phyloP scores from a whole-genome alignment of 2,113 vertebrate species.

The Steatornis caripensis region DNA sequence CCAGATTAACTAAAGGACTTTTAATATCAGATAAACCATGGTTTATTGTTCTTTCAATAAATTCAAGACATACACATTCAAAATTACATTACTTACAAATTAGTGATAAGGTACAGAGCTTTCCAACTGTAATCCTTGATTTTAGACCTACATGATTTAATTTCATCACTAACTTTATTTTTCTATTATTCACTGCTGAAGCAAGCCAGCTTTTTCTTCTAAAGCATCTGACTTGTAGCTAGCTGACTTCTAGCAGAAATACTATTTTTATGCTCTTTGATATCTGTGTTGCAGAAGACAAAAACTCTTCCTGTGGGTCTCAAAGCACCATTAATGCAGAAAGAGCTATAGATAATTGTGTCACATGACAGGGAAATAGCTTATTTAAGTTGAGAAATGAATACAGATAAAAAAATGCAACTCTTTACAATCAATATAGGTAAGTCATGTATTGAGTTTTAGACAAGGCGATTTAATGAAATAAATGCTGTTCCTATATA shows the following conservation, averaged over 20 bases:
- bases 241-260: not conserved
- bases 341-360: not conserved
- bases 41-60: not conserved
- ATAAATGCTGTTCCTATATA: not conserved
- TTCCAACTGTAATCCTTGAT: not conserved
- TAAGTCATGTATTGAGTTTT: not conserved
- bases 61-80: not conserved
- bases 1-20: not conserved
- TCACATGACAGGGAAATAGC: not conserved
- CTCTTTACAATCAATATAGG: not conserved
- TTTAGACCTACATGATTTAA: not conserved
- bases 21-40: not conserved
- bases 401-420: not conserved
- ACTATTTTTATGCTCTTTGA: not conserved
- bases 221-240: not conserved
- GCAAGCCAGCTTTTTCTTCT: not conserved
- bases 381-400: not conserved
- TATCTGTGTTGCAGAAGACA: not conserved
- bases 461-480: not conserved
- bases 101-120: not conserved
- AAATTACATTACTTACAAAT: not conserved
- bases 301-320: not conserved
- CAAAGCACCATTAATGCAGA: not conserved
- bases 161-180: not conserved
- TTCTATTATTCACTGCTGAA: not conserved